Evolutionary conservation across 2,797 vertebrate species (phyloP).

Genomic region (Phyllotis vaccarum): DNA sequence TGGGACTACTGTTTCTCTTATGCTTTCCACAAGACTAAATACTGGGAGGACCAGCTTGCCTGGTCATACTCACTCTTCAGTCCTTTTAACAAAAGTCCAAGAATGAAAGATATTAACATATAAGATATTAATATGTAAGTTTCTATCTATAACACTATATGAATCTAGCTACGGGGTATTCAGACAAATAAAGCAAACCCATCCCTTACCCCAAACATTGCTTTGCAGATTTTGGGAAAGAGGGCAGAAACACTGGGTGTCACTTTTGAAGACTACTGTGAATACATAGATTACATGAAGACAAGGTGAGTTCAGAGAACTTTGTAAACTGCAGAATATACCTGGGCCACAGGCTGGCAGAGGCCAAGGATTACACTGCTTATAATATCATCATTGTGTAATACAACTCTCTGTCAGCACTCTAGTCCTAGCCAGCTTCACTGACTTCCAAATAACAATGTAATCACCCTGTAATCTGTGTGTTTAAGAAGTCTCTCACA

Average conservation of each 20-base stretch:
- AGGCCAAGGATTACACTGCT: not conserved
- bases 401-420: not conserved
- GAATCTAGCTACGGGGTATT: not conserved
- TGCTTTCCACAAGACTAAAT: not conserved
- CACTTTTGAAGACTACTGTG: not conserved
- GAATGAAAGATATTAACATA: not conserved
- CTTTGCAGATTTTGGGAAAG: not conserved
- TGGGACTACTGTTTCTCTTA: not conserved
- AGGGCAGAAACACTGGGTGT: rapidly evolving
- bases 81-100: not conserved
- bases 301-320: not conserved
- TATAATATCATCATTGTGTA: not conserved
- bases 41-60: not conserved
- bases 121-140: not conserved
- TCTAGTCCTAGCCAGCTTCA: not conserved
- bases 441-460: conserved; percentile 29
- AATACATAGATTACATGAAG: not conserved
- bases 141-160: not conserved
- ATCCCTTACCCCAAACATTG: not conserved
- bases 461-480: conserved; percentile 35
- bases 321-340: not conserved
- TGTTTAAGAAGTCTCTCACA: conserved; percentile 40
- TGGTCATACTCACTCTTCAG: not conserved
- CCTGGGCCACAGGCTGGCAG: not conserved
- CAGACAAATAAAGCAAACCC: not conserved